A percentile compares a stretch with the other conserved stretches of the same genome.
phyloP scores from a whole-genome alignment of 2,888 invertebrate species.

The Sinohyriopsis cumingii region DNA sequence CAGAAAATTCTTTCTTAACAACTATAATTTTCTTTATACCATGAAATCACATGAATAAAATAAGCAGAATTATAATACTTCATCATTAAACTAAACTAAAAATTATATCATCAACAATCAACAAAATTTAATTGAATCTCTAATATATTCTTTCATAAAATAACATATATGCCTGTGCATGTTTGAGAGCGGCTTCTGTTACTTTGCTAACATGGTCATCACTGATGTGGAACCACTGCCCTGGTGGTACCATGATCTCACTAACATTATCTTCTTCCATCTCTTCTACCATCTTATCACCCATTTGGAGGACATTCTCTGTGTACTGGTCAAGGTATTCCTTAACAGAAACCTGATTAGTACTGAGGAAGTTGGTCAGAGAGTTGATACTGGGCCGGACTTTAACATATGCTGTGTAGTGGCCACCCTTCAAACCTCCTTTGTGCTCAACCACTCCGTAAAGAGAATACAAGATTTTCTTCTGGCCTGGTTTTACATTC shows the following conservation, averaged over 20 bases:
- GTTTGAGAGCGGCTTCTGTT: conserved; percentile 83
- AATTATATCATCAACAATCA: too few relatives aligned
- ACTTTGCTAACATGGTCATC: conserved; percentile 90
- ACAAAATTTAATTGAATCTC: not conserved
- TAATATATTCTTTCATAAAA: conserved; percentile 91
- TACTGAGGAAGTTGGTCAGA: conserved; percentile 52
- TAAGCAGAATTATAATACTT: too few relatives aligned
- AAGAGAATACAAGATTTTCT: conserved; percentile 85
- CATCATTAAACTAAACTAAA: too few relatives aligned
- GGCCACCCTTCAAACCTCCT: conserved; percentile 90
- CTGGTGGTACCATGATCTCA: conserved; percentile 72
- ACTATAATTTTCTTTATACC: too few relatives aligned
- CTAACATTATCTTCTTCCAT: conserved; percentile 41
- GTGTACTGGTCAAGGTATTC: conserved; percentile 54
- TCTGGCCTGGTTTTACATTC: conserved; percentile 75
- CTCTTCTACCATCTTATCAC: conserved; percentile 25
- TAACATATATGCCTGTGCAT: conserved; percentile 94
- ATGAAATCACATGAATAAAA: too few relatives aligned
- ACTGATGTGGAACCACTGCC: conserved; percentile 95
- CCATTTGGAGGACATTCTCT: too few relatives aligned
- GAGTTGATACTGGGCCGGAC: conserved; percentile 73
- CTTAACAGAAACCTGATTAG: conserved; percentile 38
- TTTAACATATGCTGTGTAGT: conserved; percentile 96
- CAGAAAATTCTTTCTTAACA: too few relatives aligned
- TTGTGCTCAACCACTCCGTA: conserved; percentile 97